Base-by-base conservation (phyloP, 92 coral and sea anemone genomes). In the Parazoanthus atlanticus region DNA sequence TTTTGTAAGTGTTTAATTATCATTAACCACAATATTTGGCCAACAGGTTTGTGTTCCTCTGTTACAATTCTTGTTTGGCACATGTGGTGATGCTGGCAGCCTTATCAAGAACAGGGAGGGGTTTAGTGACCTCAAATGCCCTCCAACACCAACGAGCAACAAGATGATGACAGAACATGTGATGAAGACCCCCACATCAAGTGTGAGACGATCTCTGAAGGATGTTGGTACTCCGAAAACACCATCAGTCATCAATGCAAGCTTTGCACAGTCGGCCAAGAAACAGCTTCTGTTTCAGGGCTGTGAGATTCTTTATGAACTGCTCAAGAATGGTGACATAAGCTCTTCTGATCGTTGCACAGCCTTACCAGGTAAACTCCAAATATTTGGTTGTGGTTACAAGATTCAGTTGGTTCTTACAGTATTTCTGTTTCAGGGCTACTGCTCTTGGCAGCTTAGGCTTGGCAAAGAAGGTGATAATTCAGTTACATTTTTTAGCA, bases 201-300 rank as follows among this genome's bases (percentile, higher is more conserved):
- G 86, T 69, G 95, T 92, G 23, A 85, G 98, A 74, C 90, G 98
- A 90, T 95, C 96, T 40, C 95, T 95, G 6, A 91, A 84, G 61
- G 97, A 94, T 81, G 93, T 95, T 40, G 98, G 93, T 56, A 93
- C 95, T 31, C 98, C 98, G 2, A 95, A 90, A 79, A 95, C 98
- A 16, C 98, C 98, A 17, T 90, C 98, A 16, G 92, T 95, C 85
- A 84, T 91, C 67, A 92, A 92, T 90, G 93, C 98, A 76, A 91
- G 92, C 89, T 93, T 95, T 92, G 90, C 94, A 52, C 90, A 92
- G 67, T 80, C 92, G 71, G 85, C 82, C 5, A 95, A 95, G 77
- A 91, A 92, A 64, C 88, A 89, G 49, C 86, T 95, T 30, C 85
- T 95, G 28, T 36, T 69, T 25, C 94, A 93, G 80, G 98, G 98